Conservation (phyloP, 2,888 invertebrate species). For the Diarsia rubi region DNA sequence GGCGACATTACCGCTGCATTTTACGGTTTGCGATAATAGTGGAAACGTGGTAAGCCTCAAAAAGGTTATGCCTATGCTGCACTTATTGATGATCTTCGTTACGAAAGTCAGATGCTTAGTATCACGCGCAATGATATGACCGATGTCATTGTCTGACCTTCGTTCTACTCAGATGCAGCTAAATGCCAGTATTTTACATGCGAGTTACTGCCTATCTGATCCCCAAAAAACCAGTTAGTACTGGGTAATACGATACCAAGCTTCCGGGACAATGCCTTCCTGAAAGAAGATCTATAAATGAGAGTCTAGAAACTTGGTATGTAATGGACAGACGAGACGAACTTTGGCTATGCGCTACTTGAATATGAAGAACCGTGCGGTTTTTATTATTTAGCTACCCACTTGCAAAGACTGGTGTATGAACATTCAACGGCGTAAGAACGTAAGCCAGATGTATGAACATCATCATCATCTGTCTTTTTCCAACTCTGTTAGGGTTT, state of each 20-base stretch:
- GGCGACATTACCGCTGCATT: background rate
- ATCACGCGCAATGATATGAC: no score
- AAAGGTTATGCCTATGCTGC: background rate
- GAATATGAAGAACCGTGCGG: background rate
- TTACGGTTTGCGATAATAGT: background rate
- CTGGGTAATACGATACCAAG: no score
- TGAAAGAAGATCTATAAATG: no score
- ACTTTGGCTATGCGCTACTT: no score
- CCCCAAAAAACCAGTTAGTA: no score
- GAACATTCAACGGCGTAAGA: background rate
- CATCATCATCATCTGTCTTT: background rate
- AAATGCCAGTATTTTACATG: no score
- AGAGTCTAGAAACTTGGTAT: no score
- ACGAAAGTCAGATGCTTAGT: background rate
- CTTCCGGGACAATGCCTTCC: no score
- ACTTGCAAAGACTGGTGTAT: background rate
- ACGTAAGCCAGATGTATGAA: background rate
- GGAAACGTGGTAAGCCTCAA: background rate
- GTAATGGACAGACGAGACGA: no score
- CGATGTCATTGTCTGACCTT: no score
- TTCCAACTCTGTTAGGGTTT: background rate
- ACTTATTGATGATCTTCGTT: background rate
- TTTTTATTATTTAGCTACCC: background rate
- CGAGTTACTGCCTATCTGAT: no score
- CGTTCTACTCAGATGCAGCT: no score